Evolutionary conservation across 2,113 vertebrate genomes (phyloP).

Genomic region (Passer domesticus): DNA sequence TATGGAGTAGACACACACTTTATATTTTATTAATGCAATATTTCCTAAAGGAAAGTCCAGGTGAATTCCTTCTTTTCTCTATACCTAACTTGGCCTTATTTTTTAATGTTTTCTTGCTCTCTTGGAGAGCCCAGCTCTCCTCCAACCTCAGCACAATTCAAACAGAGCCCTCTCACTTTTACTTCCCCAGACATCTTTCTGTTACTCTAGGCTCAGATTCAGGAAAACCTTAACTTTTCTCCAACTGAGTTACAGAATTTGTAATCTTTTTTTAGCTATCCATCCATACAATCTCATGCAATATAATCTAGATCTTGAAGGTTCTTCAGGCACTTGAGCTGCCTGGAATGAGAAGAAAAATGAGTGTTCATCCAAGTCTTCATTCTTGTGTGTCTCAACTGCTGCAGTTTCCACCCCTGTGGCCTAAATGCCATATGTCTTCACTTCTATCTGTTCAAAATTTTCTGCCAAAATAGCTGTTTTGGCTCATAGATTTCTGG

Average conservation of each 20-base stretch:
- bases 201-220: neutral
- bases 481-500: neutral
- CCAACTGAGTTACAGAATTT: neutral
- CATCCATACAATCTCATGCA: neutral
- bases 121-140: neutral
- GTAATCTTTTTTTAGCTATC: neutral
- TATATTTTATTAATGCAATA: constrained; percentile 30
- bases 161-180: neutral
- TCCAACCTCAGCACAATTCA: neutral
- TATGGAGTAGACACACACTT: neutral
- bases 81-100: neutral
- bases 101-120: neutral
- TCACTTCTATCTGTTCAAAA: neutral
- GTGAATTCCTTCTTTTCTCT: neutral
- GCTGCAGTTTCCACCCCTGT: neutral
- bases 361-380: neutral
- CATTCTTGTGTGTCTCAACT: neutral
- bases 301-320: neutral
- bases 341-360: neutral
- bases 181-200: neutral
- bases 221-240: neutral
- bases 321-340: neutral
- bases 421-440: neutral
- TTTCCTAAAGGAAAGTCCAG: neutral
- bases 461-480: constrained; percentile 11